These are phyloP conservation scores for Macropus fuliginosus DNA, from an alignment of 2,797 vertebrate genomes.

Conservation along the genomic window DNA sequence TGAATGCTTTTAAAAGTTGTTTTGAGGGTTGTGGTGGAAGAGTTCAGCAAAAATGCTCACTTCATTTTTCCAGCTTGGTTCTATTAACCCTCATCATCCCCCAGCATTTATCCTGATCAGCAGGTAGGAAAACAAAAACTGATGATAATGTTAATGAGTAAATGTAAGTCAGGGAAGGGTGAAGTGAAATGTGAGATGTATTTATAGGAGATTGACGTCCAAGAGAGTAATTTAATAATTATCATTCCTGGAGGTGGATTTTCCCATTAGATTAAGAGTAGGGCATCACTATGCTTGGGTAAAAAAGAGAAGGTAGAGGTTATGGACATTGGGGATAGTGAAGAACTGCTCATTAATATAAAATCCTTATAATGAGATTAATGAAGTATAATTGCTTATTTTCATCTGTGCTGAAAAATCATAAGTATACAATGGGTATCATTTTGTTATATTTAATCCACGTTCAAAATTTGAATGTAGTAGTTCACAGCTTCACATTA, in stretches of 20 bases:
- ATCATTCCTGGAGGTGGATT: background rate
- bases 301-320: background rate
- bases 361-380: background rate
- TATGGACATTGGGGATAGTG: background rate
- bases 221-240: background rate
- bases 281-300: background rate
- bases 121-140: background rate
- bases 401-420: background rate
- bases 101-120: too few relatives aligned
- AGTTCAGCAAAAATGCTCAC: too few relatives aligned
- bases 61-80: too few relatives aligned
- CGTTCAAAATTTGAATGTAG: background rate
- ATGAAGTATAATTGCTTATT: background rate
- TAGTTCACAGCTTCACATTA: background rate
- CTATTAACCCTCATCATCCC: too few relatives aligned
- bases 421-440: background rate
- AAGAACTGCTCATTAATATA: background rate
- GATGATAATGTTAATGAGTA: background rate
- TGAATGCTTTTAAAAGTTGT: too few relatives aligned
- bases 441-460: background rate
- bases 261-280: background rate
- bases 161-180: background rate
- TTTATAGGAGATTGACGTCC: background rate
- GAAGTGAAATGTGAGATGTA: background rate
- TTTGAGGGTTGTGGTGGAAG: too few relatives aligned